Base-by-base conservation (phyloP, 2,113 vertebrate genomes). In the Ageneiosus marmoratus region DNA sequence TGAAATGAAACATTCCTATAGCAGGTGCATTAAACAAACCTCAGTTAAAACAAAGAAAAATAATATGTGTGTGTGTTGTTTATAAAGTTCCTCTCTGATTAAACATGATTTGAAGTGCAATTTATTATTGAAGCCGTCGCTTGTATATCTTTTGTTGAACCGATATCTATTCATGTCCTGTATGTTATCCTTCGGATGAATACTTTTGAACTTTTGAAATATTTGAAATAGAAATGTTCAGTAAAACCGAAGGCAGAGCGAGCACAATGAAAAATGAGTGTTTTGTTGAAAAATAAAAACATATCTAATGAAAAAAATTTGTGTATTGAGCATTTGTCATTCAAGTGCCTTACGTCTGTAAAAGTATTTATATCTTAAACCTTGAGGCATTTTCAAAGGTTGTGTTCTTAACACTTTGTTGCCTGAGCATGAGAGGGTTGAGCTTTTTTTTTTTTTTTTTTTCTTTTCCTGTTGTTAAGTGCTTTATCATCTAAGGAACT, bases 401-500 rank as follows among this genome's bases (percentile, higher is more conserved):
- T 88, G 91, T 90, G 89, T 91, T 92, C 91, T 87, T 63, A 92
- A 93, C 91, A 92, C 90, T 87, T 55, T 51, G 85, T 72, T 87
- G 93, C 91, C 93, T 92, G 92, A 93, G 91, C 83, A 73, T 80
- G 85, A 85, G 73, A 89, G 86, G 86, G 87, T 92, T 93, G 91
- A 92, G 91, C 90, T 93, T 91, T 86, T 75, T 81, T 76, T 75
- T 60, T 34, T 88, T 73, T 18, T 18, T 3, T 29, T 16, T 73
- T 32, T 53, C 1, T 44, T 41, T 69, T 4, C 3, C 3, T 44
- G 86, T 32, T 77, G 65, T 86, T 88, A 84, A 89, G 83, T 90
- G 89, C 87, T 81, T 88, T 89, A 86, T 86, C 88, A 88, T 83
- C 74, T 79, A 90, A 91, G 86, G 88, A 91, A 89, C 90, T 87